A percentile compares a stretch with the other conserved stretches of the same genome.
Evolutionary conservation across 2,797 vertebrate genomes (phyloP).

Genomic region (Pampus argenteus): DNA sequence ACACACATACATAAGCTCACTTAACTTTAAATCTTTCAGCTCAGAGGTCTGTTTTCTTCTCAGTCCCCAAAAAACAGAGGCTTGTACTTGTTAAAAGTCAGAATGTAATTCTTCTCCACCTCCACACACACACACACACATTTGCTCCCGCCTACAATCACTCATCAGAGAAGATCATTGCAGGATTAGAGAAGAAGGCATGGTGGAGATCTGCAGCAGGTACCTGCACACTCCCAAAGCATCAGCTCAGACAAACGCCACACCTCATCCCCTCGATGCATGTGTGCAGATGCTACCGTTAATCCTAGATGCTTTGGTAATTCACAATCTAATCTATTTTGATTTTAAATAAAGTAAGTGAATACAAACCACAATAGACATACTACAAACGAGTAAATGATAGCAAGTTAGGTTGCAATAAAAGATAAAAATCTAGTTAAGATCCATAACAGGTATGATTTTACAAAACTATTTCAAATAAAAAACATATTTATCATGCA

Average conservation of each 20-base stretch:
- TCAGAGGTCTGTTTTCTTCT: constrained; percentile 27
- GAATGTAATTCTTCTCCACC: constrained; percentile 19
- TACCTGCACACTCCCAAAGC: not conserved
- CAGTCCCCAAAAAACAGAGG: not conserved
- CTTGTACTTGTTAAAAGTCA: constrained; percentile 11
- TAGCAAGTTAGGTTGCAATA: too few relatives aligned
- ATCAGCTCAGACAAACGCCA: constrained; percentile 7
- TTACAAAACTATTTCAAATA: too few relatives aligned
- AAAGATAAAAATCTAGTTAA: too few relatives aligned
- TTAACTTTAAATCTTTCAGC: constrained; percentile 21
- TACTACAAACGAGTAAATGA: too few relatives aligned
- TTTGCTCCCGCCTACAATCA: constrained; percentile 24
- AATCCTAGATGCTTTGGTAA: too few relatives aligned
- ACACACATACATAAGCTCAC: too few relatives aligned
- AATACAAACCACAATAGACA: too few relatives aligned
- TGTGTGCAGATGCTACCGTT: too few relatives aligned
- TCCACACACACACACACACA: constrained; percentile 21
- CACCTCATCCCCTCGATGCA: not conserved
- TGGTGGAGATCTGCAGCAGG: constrained; percentile 12
- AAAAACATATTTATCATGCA: too few relatives aligned
- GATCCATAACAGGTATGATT: too few relatives aligned
- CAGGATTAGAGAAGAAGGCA: constrained; percentile 40
- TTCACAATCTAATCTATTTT: too few relatives aligned
- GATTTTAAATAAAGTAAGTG: too few relatives aligned
- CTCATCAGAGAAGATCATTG: constrained; percentile 47